phyloP scores from a whole-genome alignment of 1,140 invertebrate genomes.

The Pachyrhynchus sulphureomaculatus region DNA sequence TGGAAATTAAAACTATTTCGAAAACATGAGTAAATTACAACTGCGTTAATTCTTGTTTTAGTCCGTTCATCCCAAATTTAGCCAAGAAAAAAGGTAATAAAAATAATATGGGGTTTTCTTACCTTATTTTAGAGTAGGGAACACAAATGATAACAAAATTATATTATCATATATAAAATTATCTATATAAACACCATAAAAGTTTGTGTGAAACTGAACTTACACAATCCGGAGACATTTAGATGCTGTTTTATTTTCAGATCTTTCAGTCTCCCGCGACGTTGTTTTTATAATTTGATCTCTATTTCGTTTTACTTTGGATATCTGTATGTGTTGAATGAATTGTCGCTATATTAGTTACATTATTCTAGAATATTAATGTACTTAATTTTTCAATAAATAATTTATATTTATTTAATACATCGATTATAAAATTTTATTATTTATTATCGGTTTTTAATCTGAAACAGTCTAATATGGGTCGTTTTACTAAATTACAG shows the following conservation, averaged over 20 bases:
- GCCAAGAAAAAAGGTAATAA: not conserved
- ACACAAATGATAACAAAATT: not conserved
- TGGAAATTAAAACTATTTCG: not conserved
- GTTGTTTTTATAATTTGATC: conserved; percentile 43
- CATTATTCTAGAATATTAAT: no score
- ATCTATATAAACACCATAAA: conserved; percentile 41
- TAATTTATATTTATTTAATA: no score
- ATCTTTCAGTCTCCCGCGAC: conserved; percentile 48
- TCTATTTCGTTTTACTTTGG: conserved; percentile 13
- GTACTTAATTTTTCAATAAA: no score
- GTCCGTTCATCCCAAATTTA: conserved; percentile 1
- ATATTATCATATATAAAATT: conserved; percentile 21
- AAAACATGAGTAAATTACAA: conserved; percentile 21
- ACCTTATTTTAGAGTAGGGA: not conserved
- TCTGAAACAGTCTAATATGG: no score
- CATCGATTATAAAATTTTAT: no score
- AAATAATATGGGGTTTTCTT: not conserved
- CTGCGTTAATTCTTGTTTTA: conserved; percentile 16
- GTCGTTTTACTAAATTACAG: no score
- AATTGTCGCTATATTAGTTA: not conserved
- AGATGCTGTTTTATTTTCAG: conserved; percentile 52
- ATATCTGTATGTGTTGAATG: not conserved
- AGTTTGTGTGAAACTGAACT: conserved; percentile 44
- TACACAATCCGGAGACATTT: conserved; percentile 49
- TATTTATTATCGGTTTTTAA: no score